Evolutionary conservation across 2,113 vertebrate genomes (phyloP), one percentile per base, ranked within the genome.

Genomic region (Athene cunicularia): DNA sequence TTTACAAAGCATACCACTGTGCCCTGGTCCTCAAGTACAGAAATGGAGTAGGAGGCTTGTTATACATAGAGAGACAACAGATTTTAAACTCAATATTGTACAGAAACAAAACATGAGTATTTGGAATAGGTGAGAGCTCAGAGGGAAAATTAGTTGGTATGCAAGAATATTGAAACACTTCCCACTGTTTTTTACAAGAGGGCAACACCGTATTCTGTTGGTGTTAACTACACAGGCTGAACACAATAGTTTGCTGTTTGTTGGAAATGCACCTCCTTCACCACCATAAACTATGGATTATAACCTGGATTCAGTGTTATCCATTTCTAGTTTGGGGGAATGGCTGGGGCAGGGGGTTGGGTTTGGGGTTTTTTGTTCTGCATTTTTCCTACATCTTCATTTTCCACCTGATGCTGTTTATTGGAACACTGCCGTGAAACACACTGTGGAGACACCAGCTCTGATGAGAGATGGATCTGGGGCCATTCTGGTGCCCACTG

Each of bases 311-410:
- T 70, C 30, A 35, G 0, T 43, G 66, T 89, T 70, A 47, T 3
- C 14, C 3, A 14, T 64, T 70, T 60, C 23, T 49, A 35, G 19
- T 35, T 32, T 23, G 6, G 4, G 24, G 2, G 8, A 2, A 4
- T 5, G 17, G 9, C 9, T 53, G 9, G 37, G 20, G 5, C 4
- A 12, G 3, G 4, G 4, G 0, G 1, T 5, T 63, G 32, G 8
- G 12, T 1, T 21, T 68, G 91, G 6, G 8, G 1, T 45, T 68
- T 23, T 79, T 62, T 17, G 3, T 47, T 75, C 24, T 82, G 4
- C 6, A 9, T 71, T 43, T 75, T 79, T 73, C 24, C n/a, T 37
- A 12, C 5, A 53, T 52, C 28, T 45, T 47, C 4, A 24, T 76
- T 90, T 93, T 76, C 39, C 6, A 12, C 21, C 24, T 47, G n/a